Percentiles rank a stretch among this genome's conserved stretches.
Conservation (phyloP, 2,797 vertebrate genomes). For the Eremophila alpestris region DNA sequence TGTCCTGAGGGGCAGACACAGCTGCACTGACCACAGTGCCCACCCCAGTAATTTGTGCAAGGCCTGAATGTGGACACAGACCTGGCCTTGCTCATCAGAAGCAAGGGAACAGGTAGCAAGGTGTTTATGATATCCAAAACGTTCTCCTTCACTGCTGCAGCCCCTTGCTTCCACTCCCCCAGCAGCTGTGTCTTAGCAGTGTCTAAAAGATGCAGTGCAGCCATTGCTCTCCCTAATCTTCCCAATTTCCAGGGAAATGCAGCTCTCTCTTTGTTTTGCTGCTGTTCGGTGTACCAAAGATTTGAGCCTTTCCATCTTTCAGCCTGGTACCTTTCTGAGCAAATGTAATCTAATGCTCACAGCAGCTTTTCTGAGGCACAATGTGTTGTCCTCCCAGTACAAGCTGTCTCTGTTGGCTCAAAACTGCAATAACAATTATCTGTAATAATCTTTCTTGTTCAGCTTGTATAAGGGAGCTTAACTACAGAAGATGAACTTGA, state of each 20-base stretch:
- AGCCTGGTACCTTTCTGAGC: neutral
- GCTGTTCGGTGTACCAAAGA: neutral
- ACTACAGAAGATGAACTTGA: neutral
- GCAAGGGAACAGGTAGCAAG: neutral
- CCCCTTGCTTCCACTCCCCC: neutral
- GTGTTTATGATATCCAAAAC: neutral
- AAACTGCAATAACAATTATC: conserved; percentile 32
- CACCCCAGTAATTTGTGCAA: neutral
- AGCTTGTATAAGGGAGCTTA: neutral
- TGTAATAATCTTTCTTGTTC: conserved; percentile 46
- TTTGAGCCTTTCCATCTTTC: neutral
- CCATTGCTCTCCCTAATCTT: neutral
- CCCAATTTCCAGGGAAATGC: neutral
- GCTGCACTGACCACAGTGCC: neutral
- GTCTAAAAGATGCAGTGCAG: neutral
- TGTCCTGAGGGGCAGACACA: neutral
- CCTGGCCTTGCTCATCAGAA: neutral
- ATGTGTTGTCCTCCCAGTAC: conserved; percentile 17
- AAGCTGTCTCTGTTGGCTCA: conserved; percentile 43
- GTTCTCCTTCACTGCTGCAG: neutral
- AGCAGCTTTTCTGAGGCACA: neutral
- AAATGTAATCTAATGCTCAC: conserved; percentile 16
- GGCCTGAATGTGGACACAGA: too few relatives aligned
- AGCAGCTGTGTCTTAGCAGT: neutral
- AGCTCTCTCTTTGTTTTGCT: neutral